Conservation (phyloP, 2,113 vertebrate species). For the Catharus bicknelli region DNA sequence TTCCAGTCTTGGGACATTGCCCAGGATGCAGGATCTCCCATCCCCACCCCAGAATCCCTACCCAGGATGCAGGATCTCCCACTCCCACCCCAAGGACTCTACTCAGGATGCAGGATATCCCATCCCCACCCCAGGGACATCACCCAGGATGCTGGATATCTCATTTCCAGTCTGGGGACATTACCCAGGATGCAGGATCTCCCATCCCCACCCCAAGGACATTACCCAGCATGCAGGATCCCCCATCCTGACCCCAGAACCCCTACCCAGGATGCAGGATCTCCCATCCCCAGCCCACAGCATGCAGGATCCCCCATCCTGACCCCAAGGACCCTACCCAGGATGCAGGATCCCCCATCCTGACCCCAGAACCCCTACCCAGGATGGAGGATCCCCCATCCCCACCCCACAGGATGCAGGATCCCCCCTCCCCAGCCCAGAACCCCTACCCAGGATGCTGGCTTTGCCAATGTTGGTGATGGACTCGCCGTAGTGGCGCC, state of each 20-base stretch:
- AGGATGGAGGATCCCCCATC: no score
- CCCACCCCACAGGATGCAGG: constrained; percentile 3
- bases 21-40: no score
- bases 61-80: constrained; percentile 97
- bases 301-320: no score
- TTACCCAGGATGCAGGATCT: constrained; percentile 72
- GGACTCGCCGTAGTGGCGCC: constrained; percentile 93
- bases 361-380: no score
- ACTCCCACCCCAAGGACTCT: background rate
- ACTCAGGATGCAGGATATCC: no score
- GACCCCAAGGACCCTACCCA: background rate
- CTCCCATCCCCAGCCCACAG: background rate
- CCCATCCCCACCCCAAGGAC: background rate
- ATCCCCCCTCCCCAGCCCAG: background rate
- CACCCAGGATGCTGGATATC: constrained; percentile 67
- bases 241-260: no score
- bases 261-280: no score
- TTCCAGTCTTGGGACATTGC: background rate
- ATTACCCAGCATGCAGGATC: background rate
- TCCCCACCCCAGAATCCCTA: no score
- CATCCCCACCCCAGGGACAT: background rate
- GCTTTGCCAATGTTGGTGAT: constrained; percentile 97
- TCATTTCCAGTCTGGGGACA: background rate
- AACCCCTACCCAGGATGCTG: constrained; percentile 88
- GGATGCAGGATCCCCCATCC: no score